Conservation (phyloP, 2,888 invertebrate species). For the Thereva unica region DNA sequence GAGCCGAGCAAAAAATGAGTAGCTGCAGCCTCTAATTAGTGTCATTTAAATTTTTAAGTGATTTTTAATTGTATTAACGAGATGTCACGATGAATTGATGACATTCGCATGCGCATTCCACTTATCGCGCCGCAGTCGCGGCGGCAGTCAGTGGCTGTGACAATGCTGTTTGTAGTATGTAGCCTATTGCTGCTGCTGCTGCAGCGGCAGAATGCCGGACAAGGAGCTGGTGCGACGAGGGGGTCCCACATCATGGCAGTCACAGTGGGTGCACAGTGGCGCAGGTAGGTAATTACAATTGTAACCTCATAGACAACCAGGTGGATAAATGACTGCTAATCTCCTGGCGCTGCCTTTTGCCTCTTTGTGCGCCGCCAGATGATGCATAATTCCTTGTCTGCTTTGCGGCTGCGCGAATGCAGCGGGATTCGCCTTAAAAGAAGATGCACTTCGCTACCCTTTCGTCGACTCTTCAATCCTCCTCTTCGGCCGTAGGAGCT, state of each 20-base stretch:
- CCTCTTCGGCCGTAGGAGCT: not conserved
- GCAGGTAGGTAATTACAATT: conserved; percentile 39
- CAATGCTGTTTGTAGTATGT: too few species aligned
- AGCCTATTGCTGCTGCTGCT: too few species aligned
- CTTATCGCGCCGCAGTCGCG: conserved; percentile 20
- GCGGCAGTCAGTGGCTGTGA: too few species aligned
- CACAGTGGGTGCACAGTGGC: conserved; percentile 35
- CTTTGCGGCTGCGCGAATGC: not conserved
- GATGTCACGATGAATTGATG: conserved; percentile 41
- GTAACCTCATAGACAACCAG: conserved; percentile 39
- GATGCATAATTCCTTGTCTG: conserved; percentile 24
- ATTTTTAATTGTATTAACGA: conserved; percentile 47
- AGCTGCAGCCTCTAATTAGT: conserved; percentile 47
- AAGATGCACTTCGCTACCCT: too few species aligned
- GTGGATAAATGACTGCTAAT: conserved; percentile 41
- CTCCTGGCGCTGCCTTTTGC: conserved; percentile 30
- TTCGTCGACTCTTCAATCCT: not conserved
- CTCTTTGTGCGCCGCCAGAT: conserved; percentile 18
- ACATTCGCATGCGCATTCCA: conserved; percentile 40
- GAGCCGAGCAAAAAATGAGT: conserved; percentile 27
- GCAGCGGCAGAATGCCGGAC: too few species aligned
- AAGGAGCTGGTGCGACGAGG: too few species aligned
- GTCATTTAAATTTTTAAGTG: conserved; percentile 48
- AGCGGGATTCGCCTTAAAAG: too few species aligned
- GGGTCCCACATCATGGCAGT: not conserved